Evolutionary conservation across 2,113 vertebrate species (phyloP).

Genomic region (Suricata suricatta): DNA sequence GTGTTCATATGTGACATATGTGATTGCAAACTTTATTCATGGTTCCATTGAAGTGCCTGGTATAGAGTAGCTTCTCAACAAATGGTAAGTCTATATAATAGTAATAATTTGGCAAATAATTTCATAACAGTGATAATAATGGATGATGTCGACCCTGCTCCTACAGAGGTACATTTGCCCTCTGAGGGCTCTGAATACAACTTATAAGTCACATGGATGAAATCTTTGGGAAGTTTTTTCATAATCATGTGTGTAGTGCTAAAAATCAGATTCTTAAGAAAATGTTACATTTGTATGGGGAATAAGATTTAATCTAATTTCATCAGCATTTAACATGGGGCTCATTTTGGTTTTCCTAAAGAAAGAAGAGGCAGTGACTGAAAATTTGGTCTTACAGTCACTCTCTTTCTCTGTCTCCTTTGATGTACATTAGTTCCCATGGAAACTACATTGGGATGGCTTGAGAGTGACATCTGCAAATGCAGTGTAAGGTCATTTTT

Average conservation of each 20-base stretch:
- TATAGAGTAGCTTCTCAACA: background rate
- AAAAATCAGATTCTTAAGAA: conserved; percentile 2
- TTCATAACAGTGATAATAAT: background rate
- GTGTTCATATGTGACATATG: background rate
- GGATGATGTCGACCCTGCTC: background rate
- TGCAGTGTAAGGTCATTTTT: conserved; percentile 76
- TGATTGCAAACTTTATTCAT: background rate
- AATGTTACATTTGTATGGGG: background rate
- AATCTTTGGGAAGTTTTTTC: background rate
- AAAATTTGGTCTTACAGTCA: conserved; percentile 56
- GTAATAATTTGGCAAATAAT: background rate
- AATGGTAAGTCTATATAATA: background rate
- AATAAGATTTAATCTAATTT: conserved; percentile 39
- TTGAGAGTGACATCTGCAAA: conserved; percentile 71
- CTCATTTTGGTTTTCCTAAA: conserved; percentile 48
- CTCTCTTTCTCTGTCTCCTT: conserved; percentile 52
- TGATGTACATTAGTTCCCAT: conserved; percentile 80
- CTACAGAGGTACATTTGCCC: background rate
- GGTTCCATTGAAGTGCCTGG: background rate
- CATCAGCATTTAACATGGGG: background rate
- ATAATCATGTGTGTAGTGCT: background rate
- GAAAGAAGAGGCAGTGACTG: conserved; percentile 1
- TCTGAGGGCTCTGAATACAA: background rate
- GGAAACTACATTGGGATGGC: conserved; percentile 68
- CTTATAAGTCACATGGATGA: background rate